phyloP scores from a whole-genome alignment of 2,797 vertebrate species.

The Mycteria americana region DNA sequence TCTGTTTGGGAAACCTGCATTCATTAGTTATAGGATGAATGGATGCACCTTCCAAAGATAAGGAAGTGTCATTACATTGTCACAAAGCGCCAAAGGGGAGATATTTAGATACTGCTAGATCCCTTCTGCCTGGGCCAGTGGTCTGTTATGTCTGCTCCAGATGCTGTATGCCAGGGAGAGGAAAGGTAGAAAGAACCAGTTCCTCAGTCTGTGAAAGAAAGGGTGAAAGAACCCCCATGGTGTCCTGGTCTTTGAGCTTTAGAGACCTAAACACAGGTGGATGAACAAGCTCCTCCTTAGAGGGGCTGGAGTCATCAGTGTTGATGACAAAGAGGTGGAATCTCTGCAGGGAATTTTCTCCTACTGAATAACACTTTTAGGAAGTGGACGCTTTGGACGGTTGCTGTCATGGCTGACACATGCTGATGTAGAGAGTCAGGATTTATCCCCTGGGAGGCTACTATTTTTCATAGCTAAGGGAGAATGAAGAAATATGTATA shows the following conservation, averaged over 20 bases:
- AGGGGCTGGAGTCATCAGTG: background rate
- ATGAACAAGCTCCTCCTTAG: background rate
- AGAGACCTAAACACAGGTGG: background rate
- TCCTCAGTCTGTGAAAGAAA: background rate
- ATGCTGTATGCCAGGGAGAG: background rate
- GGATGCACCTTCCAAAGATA: background rate
- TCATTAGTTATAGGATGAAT: background rate
- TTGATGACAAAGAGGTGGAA: background rate
- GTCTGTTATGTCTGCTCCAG: background rate
- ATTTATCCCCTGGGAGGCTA: background rate
- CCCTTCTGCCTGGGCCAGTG: background rate
- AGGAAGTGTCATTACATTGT: background rate
- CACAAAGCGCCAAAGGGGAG: background rate
- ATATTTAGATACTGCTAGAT: background rate
- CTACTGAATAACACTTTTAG: background rate
- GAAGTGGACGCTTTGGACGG: background rate
- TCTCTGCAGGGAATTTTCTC: background rate
- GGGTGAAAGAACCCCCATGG: rapidly evolving
- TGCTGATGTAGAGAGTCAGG: background rate
- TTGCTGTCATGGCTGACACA: background rate
- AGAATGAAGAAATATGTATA: background rate
- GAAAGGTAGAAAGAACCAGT: background rate
- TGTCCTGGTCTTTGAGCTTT: background rate
- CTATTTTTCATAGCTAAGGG: background rate
- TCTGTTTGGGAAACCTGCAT: background rate